Base-by-base conservation (phyloP, 1,140 invertebrate genomes). In the Heliconius congener region DNA sequence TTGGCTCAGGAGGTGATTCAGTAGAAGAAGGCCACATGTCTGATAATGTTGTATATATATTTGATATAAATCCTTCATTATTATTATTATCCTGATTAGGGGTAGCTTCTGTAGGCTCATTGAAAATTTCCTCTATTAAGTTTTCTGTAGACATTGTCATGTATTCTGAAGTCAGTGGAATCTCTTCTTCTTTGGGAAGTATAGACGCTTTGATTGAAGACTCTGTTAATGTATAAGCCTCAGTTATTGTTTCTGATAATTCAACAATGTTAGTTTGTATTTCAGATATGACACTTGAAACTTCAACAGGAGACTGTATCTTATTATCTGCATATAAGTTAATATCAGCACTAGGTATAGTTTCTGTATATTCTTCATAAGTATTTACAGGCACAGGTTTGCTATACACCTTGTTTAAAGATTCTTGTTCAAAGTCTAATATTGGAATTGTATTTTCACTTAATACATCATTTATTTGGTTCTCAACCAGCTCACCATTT, bases 31-130 rank as follows among this genome's bases (percentile, higher is more conserved):
- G 84, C 80, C 82, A 88, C n/a, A 93, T 84, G 73, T 89, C 86
- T 60, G 86, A 84, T 73, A 93, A 78, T 74, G 87, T 88, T 70
- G 88, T 83, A 71, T 87, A 91, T 66, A 93, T 86, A 73, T 82
- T 86, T 73, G 90, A 88, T 5, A 93, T 76, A 34, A 91, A 85
- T 30, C 86, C 83, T 78, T 86, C 84, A 34, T 74, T 79, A 34
- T 71, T 85, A 37, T 88, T 86, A 37, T 88, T 83, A 66, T 87
- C 84, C 82, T 81, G 34, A 60, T 27, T 76, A 42, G 74, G 78
- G 73, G 77, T 60, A 76, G 85, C 84, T 71, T 79, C 84, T 30
- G 82, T 80, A 52, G 82, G 50, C 71, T 79, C 78, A 81, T 39
- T 82, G 72, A 85, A 85, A 42, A 85, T 82, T 80, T 85, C 80